phyloP scores from a whole-genome alignment of 2,888 invertebrate genomes.

The Tuta absoluta region DNA sequence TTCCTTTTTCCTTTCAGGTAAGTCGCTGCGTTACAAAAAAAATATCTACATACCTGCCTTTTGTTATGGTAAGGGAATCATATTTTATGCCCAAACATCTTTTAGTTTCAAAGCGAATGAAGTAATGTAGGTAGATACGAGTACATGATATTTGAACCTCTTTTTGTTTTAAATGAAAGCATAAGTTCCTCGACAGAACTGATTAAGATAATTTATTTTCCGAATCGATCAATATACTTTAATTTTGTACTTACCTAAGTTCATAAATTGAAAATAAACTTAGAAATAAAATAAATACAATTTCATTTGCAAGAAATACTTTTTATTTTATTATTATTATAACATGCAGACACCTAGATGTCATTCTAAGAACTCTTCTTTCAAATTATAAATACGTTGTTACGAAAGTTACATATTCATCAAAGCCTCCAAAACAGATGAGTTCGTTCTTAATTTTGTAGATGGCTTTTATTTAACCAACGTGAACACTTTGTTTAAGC shows the following conservation, averaged over 20 bases:
- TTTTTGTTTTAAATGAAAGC: too few species aligned
- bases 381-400: background rate
- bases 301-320: too few species aligned
- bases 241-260: too few species aligned
- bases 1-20: conserved; percentile 5
- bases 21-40: background rate
- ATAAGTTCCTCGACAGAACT: too few species aligned
- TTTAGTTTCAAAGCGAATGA: too few species aligned
- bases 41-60: background rate
- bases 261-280: too few species aligned
- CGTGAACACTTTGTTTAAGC: background rate
- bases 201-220: too few species aligned
- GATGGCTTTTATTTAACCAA: background rate
- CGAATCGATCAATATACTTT: too few species aligned
- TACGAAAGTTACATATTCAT: background rate
- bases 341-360: background rate
- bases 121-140: too few species aligned
- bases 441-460: background rate
- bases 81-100: background rate
- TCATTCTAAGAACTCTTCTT: background rate
- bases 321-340: too few species aligned
- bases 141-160: too few species aligned
- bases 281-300: too few species aligned
- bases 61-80: background rate
- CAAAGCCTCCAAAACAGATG: background rate